Evolutionary conservation across 2,797 vertebrate genomes (phyloP).

Genomic region (Lagocephalus sceleratus): DNA sequence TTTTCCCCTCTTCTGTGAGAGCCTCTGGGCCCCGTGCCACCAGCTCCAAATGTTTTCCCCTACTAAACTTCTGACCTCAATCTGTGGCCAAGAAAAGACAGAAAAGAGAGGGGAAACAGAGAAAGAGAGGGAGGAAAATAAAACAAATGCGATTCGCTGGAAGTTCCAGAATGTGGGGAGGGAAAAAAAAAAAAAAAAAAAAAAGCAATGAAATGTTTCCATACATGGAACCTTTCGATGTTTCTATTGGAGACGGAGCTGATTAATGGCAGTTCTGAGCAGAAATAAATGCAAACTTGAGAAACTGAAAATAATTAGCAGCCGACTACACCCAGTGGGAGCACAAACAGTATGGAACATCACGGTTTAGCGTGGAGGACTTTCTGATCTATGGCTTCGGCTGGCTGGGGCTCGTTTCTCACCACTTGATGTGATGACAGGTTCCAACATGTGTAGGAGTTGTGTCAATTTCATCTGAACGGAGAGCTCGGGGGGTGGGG

Average conservation of each 20-base stretch:
- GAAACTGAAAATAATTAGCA: constrained; percentile 32
- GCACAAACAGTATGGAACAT: constrained; percentile 23
- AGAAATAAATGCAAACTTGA: neutral
- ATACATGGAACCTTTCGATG: constrained; percentile 11
- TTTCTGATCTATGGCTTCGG: constrained; percentile 41
- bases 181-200: neutral
- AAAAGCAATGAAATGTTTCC: constrained; percentile 13
- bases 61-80: constrained; percentile 80
- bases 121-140: constrained; percentile 33
- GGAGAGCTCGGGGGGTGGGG: constrained; percentile 2
- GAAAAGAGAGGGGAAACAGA: constrained; percentile 42
- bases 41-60: constrained; percentile 75
- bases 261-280: neutral
- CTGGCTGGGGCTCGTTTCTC: constrained; percentile 41
- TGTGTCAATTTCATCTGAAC: constrained; percentile 58
- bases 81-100: constrained; percentile 70
- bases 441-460: constrained; percentile 61
- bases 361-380: constrained; percentile 35
- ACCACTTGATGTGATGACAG: constrained; percentile 48
- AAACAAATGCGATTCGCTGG: constrained; percentile 48
- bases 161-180: constrained; percentile 23
- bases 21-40: constrained; percentile 72
- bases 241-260: constrained; percentile 3
- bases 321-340: constrained; percentile 11
- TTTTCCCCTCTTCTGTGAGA: constrained; percentile 44